These are phyloP conservation scores for Cloeon dipterum DNA, from an alignment of 2,888 invertebrate genomes.

Conservation along the genomic window DNA sequence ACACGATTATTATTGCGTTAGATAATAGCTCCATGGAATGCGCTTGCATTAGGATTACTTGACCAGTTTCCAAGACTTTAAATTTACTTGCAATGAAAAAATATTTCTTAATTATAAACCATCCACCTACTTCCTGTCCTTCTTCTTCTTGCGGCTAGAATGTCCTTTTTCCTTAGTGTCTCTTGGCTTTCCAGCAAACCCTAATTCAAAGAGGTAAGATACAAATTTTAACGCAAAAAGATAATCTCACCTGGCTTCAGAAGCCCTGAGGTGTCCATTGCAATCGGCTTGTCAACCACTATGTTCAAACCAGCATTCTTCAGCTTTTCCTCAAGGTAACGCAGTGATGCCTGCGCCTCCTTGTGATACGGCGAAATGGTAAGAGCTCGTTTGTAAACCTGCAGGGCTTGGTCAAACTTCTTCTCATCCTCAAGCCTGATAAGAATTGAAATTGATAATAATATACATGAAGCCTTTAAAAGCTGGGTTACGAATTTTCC, in stretches of 20 bases:
- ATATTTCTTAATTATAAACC: too few species aligned
- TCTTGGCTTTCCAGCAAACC: slow-evolving; percentile 11
- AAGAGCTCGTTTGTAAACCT: slow-evolving; percentile 64
- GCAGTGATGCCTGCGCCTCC: slow-evolving; percentile 63
- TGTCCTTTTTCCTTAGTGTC: slow-evolving; percentile 13
- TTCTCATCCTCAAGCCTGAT: slow-evolving; percentile 65
- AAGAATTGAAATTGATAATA: too few species aligned
- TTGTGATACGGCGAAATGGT: slow-evolving; percentile 68
- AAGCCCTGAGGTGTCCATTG: slow-evolving; percentile 7
- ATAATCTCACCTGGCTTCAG: slow-evolving; percentile 1
- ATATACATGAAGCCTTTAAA: too few species aligned
- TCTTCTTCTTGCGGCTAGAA: slow-evolving; percentile 20
- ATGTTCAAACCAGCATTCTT: slow-evolving; percentile 13
- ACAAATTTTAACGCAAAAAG: too few species aligned
- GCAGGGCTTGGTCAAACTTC: slow-evolving; percentile 61
- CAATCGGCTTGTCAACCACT: slow-evolving; percentile 15
- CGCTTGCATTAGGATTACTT: too few species aligned
- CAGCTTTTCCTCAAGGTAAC: slow-evolving; percentile 49
- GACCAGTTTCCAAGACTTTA: too few species aligned
- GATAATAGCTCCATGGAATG: too few species aligned
- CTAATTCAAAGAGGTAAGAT: too few species aligned
- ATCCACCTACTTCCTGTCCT: slow-evolving; percentile 19
- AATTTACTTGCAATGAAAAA: too few species aligned
- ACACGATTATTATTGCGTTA: too few species aligned
- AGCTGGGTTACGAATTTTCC: too few species aligned